Evolutionary conservation across 1,140 invertebrate species (phyloP), one percentile per base, ranked within the genome.

Genomic region (Teleopsis dalmanni): DNA sequence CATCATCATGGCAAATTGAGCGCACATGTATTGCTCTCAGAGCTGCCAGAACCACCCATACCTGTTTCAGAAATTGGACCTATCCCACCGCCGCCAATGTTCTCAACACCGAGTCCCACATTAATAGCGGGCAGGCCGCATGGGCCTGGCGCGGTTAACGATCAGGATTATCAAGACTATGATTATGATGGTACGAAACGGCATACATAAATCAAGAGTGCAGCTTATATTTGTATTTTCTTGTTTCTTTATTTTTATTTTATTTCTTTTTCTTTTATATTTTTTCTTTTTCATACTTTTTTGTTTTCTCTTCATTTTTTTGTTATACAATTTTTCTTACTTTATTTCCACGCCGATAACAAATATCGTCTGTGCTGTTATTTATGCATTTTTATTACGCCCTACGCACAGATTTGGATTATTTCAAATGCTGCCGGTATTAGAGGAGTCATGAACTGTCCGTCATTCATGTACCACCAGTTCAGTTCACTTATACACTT

Each of bases 61-160:
- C 87, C 88, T 10, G 72, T 94, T 13, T 91, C 88, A 47, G 91
- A 95, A 66, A 93, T 95, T 68, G 91, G 91, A 27, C 91, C 89
- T 35, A 95, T 95, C 70, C 91, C 91, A 60, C 91, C 91, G 53
- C 91, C 91, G 46, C 91, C 90, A 47, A 94, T 94, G 91, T 94
- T 95, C 76, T 90, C 86, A 69, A 89, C 88, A 47, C 88, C 88
- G 23, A 87, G 85, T 72, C 87, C 88, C 36, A 82, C 84, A 52
- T 69, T 83, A 57, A 62, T 80, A 41, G 71, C 72, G 35, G 73
- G 75, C 56, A 76, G 77, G 48, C 71, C 72, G 47, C 74, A 77
- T 51, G 75, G 71, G 48, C 68, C 68, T 49, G 65, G 66, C 54
- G 67, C 66, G 36, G 58, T 70, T 22, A 67, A 67, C 45, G 64